These are phyloP conservation scores for Tamandua tetradactyla DNA, from an alignment of 2,797 vertebrate species.

Conservation along the genomic window DNA sequence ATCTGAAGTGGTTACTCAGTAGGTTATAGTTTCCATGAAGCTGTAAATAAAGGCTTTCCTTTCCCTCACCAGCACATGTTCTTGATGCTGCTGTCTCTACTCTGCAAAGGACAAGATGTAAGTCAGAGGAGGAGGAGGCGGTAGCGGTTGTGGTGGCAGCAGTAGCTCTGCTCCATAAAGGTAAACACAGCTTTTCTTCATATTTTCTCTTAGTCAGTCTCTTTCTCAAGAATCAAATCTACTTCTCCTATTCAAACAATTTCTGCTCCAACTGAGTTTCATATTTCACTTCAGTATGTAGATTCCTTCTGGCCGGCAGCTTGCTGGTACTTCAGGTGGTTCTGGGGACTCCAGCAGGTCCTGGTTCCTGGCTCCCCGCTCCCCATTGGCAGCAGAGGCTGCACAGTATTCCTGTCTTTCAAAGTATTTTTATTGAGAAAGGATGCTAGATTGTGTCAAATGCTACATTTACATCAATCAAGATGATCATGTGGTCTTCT, in stretches of 20 bases:
- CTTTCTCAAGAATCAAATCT: conserved; percentile 94
- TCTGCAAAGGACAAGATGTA: conserved; percentile 94
- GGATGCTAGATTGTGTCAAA: no score
- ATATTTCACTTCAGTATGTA: conserved; percentile 99
- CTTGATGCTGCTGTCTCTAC: conserved; percentile 92
- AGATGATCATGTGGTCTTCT: no score
- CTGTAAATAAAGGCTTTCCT: conserved; percentile 91
- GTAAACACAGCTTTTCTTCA: conserved; percentile 92
- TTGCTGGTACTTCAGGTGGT: no score
- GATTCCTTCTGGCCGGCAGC: no score
- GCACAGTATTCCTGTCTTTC: no score
- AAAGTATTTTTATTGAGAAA: no score
- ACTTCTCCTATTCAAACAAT: conserved; percentile 91
- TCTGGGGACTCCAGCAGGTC: no score
- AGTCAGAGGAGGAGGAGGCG: conserved; percentile 84
- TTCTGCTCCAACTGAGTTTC: conserved; percentile 92
- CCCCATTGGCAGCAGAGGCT: no score
- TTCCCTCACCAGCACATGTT: conserved; percentile 91
- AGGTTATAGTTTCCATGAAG: conserved; percentile 95
- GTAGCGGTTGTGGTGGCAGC: conserved; percentile 77
- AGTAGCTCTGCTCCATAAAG: conserved; percentile 85
- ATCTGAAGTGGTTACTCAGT: conserved; percentile 94
- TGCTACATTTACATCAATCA: no score
- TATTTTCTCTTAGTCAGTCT: conserved; percentile 94
- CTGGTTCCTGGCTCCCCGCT: no score